These are phyloP conservation scores for Noctuana brunneofusca DNA, from an alignment of 2,888 invertebrate genomes.

Conservation along the genomic window DNA sequence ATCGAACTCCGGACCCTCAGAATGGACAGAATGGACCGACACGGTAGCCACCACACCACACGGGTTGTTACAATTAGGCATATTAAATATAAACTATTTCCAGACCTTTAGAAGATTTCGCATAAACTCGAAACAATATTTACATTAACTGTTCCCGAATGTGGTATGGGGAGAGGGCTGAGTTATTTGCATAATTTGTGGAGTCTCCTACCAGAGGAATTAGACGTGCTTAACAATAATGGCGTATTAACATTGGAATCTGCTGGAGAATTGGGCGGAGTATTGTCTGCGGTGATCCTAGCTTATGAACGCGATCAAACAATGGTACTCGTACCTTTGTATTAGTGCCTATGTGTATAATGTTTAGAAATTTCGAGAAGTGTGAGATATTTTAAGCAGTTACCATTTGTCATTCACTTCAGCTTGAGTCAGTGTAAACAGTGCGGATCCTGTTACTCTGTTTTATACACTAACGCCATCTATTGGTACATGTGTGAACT, in stretches of 20 bases:
- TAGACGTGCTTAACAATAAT: conserved; percentile 15
- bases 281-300: not conserved
- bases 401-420: too few relatives aligned
- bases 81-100: not conserved
- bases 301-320: not conserved
- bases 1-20: too few relatives aligned
- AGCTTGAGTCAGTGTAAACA: too few relatives aligned
- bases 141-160: conserved; percentile 7
- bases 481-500: too few relatives aligned
- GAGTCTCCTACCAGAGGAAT: conserved; percentile 6
- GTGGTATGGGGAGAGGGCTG: conserved; percentile 1
- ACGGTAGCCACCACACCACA: too few relatives aligned
- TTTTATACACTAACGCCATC: too few relatives aligned
- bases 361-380: too few relatives aligned
- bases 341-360: too few relatives aligned
- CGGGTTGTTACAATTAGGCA: not conserved
- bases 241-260: conserved; percentile 12
- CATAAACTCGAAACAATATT: not conserved
- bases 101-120: not conserved
- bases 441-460: too few relatives aligned
- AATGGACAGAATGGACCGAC: too few relatives aligned
- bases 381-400: too few relatives aligned
- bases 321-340: too few relatives aligned
- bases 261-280: not conserved
- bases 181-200: conserved; percentile 19